Conservation (phyloP, 2,797 vertebrate genomes). For the Alca torda region DNA sequence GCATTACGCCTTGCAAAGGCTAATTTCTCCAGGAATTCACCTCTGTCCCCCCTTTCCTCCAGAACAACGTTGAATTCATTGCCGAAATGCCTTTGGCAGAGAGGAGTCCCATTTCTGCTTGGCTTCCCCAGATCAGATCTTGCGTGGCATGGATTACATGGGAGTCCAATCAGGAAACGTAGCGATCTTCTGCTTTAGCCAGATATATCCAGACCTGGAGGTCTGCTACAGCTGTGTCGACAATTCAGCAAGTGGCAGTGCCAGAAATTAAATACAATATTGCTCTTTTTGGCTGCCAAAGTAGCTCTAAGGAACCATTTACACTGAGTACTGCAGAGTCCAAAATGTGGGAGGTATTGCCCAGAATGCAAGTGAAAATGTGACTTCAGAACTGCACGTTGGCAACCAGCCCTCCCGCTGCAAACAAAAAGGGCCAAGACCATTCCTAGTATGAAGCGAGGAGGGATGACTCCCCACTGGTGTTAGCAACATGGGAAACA, state of each 20-base stretch:
- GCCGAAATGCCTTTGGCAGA: not conserved
- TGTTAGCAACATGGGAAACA: not conserved
- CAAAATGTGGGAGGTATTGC: slow-evolving; percentile 65
- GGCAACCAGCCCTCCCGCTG: slow-evolving; percentile 2
- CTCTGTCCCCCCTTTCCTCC: not conserved
- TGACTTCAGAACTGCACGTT: slow-evolving; percentile 35
- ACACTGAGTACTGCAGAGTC: slow-evolving; percentile 33
- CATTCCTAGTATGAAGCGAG: not conserved
- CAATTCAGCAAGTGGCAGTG: slow-evolving; percentile 53
- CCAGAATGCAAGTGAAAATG: slow-evolving; percentile 63
- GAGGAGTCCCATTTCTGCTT: slow-evolving; percentile 3
- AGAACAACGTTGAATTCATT: not conserved
- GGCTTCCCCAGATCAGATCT: not conserved
- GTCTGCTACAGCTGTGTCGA: slow-evolving; percentile 50
- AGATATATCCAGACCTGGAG: slow-evolving; percentile 47
- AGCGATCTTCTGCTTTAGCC: slow-evolving; percentile 38
- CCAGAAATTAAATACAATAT: slow-evolving; percentile 59
- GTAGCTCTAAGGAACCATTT: slow-evolving; percentile 62
- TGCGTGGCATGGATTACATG: not conserved
- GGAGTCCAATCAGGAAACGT: not conserved
- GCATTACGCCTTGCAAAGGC: not conserved
- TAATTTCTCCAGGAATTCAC: not conserved
- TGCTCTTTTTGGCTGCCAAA: slow-evolving; percentile 60
- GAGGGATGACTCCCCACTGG: not conserved
- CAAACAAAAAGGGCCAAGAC: slow-evolving; percentile 14